These are phyloP conservation scores for Pristionchus fissidentatus DNA, from an alignment of 2,888 invertebrate species.

Conservation along the genomic window DNA sequence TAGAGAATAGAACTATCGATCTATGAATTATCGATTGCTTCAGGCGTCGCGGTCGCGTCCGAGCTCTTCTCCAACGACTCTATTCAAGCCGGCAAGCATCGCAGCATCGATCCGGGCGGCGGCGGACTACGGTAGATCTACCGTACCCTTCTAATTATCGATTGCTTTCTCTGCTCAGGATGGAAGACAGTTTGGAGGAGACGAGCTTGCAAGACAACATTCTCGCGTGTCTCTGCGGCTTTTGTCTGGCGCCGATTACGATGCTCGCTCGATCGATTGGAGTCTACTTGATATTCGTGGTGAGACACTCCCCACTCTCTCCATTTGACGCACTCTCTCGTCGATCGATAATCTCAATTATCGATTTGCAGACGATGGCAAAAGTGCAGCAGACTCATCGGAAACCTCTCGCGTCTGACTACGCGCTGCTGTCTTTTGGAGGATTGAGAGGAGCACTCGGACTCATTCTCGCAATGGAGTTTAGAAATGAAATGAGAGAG, in stretches of 20 bases:
- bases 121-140: neutral
- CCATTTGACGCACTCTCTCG: neutral
- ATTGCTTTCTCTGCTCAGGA: neutral
- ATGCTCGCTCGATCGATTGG: slow-evolving; percentile 3
- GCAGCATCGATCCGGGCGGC: neutral
- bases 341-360: neutral
- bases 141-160: no score
- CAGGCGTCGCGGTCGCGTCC: slow-evolving; percentile 22
- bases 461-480: slow-evolving; percentile 80
- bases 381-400: slow-evolving; percentile 24
- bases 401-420: slow-evolving; percentile 50
- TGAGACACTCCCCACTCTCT: neutral
- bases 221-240: neutral
- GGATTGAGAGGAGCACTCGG: slow-evolving; percentile 81
- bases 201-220: neutral
- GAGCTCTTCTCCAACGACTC: slow-evolving; percentile 17
- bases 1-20: neutral
- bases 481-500: slow-evolving; percentile 64
- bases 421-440: slow-evolving; percentile 81
- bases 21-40: neutral
- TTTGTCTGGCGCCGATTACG: slow-evolving; percentile 1
- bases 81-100: neutral
- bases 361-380: neutral
- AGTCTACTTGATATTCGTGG: slow-evolving; percentile 9
- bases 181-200: neutral